These are phyloP conservation scores for Ictalurus furcatus DNA, from an alignment of 2,113 vertebrate species.

Conservation along the genomic window DNA sequence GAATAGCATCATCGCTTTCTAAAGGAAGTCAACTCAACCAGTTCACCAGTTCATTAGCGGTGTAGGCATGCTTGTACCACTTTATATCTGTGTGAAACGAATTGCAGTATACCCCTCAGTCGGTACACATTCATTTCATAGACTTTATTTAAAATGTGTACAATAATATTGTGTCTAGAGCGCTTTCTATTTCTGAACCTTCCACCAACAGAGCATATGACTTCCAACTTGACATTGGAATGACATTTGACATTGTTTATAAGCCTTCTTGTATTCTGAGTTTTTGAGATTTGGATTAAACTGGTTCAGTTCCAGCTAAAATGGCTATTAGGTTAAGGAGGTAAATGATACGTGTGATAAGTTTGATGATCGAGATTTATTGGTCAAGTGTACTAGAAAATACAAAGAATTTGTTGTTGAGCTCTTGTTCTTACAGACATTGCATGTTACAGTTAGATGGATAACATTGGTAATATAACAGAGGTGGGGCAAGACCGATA, in stretches of 20 bases:
- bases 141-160: background rate
- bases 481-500: background rate
- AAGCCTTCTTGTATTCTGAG: background rate
- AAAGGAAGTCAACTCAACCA: background rate
- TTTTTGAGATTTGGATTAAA: background rate
- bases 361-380: background rate
- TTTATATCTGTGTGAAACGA: background rate
- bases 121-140: background rate
- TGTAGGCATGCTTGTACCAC: background rate
- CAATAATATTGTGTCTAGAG: background rate
- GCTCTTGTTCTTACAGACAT: background rate
- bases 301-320: background rate
- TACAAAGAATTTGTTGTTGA: background rate
- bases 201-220: background rate
- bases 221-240: background rate
- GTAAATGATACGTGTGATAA: background rate
- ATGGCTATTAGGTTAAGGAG: background rate
- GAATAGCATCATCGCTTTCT: slow-evolving; percentile 19
- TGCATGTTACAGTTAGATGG: background rate
- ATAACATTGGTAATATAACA: background rate
- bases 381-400: background rate
- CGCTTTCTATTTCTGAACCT: background rate
- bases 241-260: background rate
- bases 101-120: background rate
- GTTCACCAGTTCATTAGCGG: background rate